These are phyloP conservation scores for Sturnus vulgaris DNA, from an alignment of 2,113 vertebrate species.

Conservation along the genomic window DNA sequence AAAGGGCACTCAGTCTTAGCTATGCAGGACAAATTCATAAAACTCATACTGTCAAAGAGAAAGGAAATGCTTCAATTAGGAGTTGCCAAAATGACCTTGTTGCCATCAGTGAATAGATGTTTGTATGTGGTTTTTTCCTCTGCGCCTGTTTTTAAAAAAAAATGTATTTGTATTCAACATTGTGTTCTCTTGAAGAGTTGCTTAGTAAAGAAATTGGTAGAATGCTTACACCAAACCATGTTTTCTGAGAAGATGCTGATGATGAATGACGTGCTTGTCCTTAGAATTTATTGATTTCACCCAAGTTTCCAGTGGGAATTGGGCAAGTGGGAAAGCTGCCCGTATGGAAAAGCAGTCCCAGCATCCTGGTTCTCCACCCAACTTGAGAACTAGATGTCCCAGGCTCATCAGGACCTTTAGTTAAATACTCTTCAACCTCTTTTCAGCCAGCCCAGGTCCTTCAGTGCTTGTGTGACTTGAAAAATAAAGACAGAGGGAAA, in stretches of 20 bases:
- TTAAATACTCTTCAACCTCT: background rate
- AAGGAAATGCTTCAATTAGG: background rate
- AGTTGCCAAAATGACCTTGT: background rate
- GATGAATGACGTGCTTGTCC: background rate
- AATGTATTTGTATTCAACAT: background rate
- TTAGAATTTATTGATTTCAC: background rate
- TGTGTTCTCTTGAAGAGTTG: background rate
- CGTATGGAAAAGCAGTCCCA: background rate
- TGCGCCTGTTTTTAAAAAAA: background rate
- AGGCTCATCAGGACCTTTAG: background rate
- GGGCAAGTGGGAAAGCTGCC: background rate
- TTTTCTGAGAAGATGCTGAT: background rate
- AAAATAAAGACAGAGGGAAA: background rate
- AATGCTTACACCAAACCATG: background rate
- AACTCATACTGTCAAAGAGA: background rate
- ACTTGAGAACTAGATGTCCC: background rate
- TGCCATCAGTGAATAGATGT: background rate
- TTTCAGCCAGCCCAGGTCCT: background rate
- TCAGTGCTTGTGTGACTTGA: background rate
- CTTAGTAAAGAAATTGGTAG: background rate
- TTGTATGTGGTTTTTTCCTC: background rate
- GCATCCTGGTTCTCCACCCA: background rate
- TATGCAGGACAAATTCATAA: background rate
- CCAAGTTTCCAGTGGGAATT: background rate
- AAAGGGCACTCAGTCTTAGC: background rate